Conservation (phyloP, 2,797 vertebrate species). For the Brachymystax lenok region DNA sequence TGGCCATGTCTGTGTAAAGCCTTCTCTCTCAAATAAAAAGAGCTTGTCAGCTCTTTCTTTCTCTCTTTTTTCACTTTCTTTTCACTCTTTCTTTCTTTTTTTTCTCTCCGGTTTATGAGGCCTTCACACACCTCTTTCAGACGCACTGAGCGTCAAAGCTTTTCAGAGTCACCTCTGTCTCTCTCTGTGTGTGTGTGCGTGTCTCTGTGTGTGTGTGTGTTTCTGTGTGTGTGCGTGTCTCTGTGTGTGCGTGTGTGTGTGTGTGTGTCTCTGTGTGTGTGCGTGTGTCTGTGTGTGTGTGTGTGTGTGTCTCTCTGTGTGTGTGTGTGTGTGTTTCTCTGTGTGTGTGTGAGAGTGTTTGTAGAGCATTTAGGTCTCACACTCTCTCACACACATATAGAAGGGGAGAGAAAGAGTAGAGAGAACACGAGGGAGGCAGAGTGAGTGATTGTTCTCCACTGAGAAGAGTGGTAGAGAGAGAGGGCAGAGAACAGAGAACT, state of each 20-base stretch:
- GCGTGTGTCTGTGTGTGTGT: conserved; percentile 13
- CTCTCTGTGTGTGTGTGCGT: conserved; percentile 15
- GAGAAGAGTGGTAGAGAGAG: conserved; percentile 34
- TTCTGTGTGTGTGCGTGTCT: background rate
- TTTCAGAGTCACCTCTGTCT: conserved; percentile 39
- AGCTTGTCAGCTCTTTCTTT: conserved; percentile 46
- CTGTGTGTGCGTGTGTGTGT: background rate
- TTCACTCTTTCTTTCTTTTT: conserved; percentile 22
- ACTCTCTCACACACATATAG: background rate
- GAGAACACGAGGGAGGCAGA: background rate
- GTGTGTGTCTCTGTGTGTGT: conserved; percentile 20
- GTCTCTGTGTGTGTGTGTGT: background rate
- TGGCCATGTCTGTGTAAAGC: background rate
- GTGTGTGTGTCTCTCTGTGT: conserved; percentile 11
- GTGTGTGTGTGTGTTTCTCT: too few species aligned
- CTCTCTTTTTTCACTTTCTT: conserved; percentile 2
- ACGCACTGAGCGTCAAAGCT: conserved; percentile 51
- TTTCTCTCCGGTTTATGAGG: conserved; percentile 55
- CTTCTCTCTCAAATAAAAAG: conserved; percentile 32
- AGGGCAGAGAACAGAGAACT: conserved; percentile 15
- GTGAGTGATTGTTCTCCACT: background rate
- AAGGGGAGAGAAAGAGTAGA: background rate
- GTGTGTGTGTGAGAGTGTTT: background rate
- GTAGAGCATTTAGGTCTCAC: background rate
- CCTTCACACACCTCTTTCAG: conserved; percentile 63